These are phyloP conservation scores for Erpornis zantholeuca DNA, from an alignment of 2,113 vertebrate genomes.

Conservation along the genomic window DNA sequence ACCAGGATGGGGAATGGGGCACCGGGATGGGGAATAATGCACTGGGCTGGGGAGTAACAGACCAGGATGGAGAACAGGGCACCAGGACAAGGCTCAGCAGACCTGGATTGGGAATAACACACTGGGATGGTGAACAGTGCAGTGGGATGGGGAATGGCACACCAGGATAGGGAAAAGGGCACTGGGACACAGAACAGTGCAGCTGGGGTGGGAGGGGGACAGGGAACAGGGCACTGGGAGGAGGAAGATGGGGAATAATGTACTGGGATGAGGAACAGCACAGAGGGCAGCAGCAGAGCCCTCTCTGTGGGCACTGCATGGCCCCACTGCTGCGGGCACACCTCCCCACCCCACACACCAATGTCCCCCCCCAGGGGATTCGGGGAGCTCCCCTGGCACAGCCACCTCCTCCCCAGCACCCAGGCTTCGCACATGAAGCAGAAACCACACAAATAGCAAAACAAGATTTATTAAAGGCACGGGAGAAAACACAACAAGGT, in stretches of 20 bases:
- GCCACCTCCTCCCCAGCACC: neutral
- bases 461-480: neutral
- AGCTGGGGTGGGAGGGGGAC: fast-evolving
- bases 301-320: neutral
- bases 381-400: neutral
- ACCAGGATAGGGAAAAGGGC: fast-evolving
- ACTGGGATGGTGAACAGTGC: neutral
- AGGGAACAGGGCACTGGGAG: too few species aligned
- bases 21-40: neutral
- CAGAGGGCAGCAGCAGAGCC: neutral
- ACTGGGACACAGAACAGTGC: fast-evolving
- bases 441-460: neutral
- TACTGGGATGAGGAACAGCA: neutral
- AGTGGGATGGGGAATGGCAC: neutral
- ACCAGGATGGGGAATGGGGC: neutral
- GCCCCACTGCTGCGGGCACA: neutral
- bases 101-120: neutral
- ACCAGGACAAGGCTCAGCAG: neutral
- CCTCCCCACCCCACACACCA: neutral
- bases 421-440: fast-evolving
- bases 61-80: neutral
- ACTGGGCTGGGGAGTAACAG: too few species aligned
- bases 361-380: too few species aligned
- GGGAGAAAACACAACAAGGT: neutral
- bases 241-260: neutral